phyloP scores from a whole-genome alignment of 2,888 invertebrate genomes.

The Polyommatus iphigenia region DNA sequence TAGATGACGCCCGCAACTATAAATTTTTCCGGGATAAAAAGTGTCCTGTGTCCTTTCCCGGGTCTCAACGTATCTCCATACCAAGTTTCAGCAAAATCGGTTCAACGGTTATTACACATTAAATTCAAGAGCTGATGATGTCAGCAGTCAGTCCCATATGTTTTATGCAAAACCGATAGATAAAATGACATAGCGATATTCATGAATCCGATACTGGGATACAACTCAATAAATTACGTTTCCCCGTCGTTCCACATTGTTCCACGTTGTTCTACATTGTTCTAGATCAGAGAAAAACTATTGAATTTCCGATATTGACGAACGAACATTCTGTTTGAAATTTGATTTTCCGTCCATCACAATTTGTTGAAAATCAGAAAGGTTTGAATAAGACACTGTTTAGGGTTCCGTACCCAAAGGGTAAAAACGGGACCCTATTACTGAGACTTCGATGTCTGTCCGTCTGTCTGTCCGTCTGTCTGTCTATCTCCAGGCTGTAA shows the following conservation, averaged over 20 bases:
- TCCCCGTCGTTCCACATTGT: neutral
- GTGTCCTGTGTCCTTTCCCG: no score
- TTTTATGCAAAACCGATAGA: constrained; percentile 25
- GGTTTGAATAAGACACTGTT: no score
- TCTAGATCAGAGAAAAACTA: neutral
- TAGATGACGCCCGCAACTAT: no score
- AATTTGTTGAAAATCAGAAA: neutral
- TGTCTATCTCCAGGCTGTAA: no score
- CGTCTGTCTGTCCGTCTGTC: no score
- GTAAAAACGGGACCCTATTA: no score
- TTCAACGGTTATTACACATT: no score
- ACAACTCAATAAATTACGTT: constrained; percentile 7
- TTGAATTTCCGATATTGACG: neutral
- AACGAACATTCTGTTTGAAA: neutral
- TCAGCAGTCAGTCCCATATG: neutral
- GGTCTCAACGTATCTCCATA: no score
- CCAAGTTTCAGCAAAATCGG: no score
- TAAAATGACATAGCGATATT: constrained; percentile 28
- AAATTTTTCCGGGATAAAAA: no score
- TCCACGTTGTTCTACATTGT: neutral
- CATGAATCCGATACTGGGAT: constrained; percentile 8
- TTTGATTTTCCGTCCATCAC: neutral
- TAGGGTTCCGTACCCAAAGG: no score
- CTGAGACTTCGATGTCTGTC: no score
- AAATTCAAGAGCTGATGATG: neutral